Conservation (phyloP, 1,140 invertebrate species). For the Drosophila repletoides region DNA sequence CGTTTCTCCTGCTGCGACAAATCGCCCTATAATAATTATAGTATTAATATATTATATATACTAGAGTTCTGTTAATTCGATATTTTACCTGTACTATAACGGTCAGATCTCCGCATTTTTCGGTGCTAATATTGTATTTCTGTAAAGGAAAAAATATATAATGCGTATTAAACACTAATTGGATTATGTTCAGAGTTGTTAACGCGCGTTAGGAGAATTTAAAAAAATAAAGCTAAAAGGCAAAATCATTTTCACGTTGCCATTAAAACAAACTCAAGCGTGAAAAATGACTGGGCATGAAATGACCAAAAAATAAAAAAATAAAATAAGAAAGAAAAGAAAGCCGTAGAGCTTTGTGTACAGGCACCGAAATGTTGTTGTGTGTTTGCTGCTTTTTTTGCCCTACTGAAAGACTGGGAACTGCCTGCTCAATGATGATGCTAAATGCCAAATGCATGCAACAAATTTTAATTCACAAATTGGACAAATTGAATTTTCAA, state of each 20-base stretch:
- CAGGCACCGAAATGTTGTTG: neutral
- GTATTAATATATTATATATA: too few species aligned
- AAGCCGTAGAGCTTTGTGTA: too few species aligned
- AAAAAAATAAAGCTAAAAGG: slow-evolving; percentile 26
- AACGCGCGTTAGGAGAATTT: slow-evolving; percentile 23
- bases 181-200: slow-evolving; percentile 32
- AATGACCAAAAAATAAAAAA: slow-evolving; percentile 63
- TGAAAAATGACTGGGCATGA: slow-evolving; percentile 70
- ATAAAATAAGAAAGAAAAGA: too few species aligned
- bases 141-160: slow-evolving; percentile 78
- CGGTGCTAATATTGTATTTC: slow-evolving; percentile 89
- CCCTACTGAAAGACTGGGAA: too few species aligned
- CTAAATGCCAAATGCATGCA: slow-evolving; percentile 9
- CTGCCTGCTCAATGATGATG: neutral
- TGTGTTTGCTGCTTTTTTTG: neutral
- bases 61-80: neutral
- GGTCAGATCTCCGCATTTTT: slow-evolving; percentile 86
- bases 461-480: neutral
- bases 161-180: slow-evolving; percentile 35
- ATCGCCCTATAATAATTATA: slow-evolving; percentile 91
- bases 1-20: slow-evolving; percentile 89
- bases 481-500: neutral
- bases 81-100: slow-evolving; percentile 87
- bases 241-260: slow-evolving; percentile 61
- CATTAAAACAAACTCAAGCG: slow-evolving; percentile 67